Evolutionary conservation across 2,797 vertebrate genomes (phyloP).

Genomic region (Acanthurus lineatus): DNA sequence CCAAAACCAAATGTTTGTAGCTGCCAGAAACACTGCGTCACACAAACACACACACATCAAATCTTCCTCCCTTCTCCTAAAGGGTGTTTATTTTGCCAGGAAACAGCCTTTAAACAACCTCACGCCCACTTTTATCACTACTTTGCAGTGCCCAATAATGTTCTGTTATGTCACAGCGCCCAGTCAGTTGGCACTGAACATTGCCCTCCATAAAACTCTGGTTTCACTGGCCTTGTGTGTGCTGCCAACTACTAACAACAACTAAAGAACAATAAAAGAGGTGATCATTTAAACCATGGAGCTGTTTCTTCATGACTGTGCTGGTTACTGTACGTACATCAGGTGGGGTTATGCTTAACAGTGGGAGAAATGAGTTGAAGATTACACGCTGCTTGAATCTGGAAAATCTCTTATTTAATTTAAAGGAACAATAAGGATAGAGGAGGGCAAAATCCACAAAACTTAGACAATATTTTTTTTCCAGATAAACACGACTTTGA

Average conservation of each 20-base stretch:
- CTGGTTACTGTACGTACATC: not conserved
- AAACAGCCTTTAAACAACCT: conserved; percentile 67
- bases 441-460: not conserved
- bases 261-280: conserved; percentile 31
- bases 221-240: conserved; percentile 20
- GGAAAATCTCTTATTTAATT: not conserved
- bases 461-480: not conserved
- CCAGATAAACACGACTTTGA: not conserved
- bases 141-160: conserved; percentile 18
- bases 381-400: not conserved
- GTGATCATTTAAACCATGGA: conserved; percentile 18
- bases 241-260: conserved; percentile 13
- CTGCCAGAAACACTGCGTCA: conserved; percentile 70
- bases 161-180: conserved; percentile 35
- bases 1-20: conserved; percentile 72
- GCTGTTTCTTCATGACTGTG: conserved; percentile 7
- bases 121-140: conserved; percentile 64
- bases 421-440: not conserved
- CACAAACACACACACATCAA: conserved; percentile 22
- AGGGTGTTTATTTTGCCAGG: conserved; percentile 70
- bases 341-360: not conserved
- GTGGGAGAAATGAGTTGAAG: not conserved
- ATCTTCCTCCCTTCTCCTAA: conserved; percentile 37
- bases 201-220: conserved; percentile 45
- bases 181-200: conserved; percentile 22